Conservation (phyloP, 2,797 vertebrate species). For the Syngnathus acus region DNA sequence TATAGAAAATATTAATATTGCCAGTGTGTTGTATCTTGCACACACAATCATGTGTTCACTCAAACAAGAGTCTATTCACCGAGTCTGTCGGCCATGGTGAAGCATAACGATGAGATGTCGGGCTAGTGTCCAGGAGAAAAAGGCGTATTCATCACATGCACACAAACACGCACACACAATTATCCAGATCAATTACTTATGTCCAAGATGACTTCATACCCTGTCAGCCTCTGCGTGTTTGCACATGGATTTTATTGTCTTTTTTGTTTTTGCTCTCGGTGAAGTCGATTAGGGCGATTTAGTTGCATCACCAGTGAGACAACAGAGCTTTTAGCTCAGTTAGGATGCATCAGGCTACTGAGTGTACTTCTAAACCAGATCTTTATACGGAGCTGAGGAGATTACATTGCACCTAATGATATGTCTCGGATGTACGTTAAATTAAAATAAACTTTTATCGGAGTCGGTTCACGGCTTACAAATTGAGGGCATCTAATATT, state of each 20-base stretch:
- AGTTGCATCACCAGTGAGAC: constrained; percentile 27
- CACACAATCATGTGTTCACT: constrained; percentile 9
- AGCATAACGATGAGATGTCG: constrained; percentile 61
- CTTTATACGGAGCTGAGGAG: background rate
- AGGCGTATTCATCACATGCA: constrained; percentile 60
- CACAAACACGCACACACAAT: constrained; percentile 17
- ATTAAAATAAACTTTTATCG: constrained; percentile 9
- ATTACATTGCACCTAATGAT: background rate
- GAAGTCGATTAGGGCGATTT: constrained; percentile 21
- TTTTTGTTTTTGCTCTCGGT: background rate
- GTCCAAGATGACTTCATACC: constrained; percentile 45
- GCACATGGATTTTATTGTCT: background rate
- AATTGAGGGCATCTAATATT: constrained; percentile 12
- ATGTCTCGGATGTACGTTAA: constrained; percentile 9
- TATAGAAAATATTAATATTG: no score
- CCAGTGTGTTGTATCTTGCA: background rate
- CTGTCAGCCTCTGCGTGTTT: constrained; percentile 33
- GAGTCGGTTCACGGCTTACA: constrained; percentile 8
- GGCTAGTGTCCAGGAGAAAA: constrained; percentile 38
- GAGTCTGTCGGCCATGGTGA: constrained; percentile 27
- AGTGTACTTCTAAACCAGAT: background rate
- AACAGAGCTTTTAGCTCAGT: constrained; percentile 46
- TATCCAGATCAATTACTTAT: constrained; percentile 38
- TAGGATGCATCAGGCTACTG: constrained; percentile 50
- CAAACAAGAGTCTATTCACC: constrained; percentile 44